phyloP scores from a whole-genome alignment of 2,888 invertebrate species.

The Pyrochroa serraticornis region DNA sequence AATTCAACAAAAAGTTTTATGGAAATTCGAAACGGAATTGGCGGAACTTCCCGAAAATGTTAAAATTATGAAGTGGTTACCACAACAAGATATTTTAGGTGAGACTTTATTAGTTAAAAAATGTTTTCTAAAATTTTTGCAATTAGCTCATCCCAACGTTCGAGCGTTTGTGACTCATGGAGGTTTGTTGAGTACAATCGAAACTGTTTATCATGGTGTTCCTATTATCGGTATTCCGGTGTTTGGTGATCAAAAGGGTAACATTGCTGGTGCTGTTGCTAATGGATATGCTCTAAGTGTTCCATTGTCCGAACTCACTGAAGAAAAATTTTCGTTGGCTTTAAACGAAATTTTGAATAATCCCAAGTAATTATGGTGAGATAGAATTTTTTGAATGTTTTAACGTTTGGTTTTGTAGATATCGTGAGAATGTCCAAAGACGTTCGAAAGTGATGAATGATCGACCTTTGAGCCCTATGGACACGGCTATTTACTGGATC shows the following conservation, averaged over 20 bases:
- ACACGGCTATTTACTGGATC: constrained; percentile 40
- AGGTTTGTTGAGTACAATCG: constrained; percentile 58
- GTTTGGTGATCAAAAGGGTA: constrained; percentile 60
- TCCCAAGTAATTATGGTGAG: constrained; percentile 38
- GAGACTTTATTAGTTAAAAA: constrained; percentile 3
- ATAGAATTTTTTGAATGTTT: neutral
- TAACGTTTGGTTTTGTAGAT: constrained; percentile 27
- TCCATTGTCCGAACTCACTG: constrained; percentile 49
- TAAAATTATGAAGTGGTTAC: constrained; percentile 54
- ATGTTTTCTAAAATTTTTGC: too few species aligned
- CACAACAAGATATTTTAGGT: constrained; percentile 32
- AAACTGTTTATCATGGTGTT: constrained; percentile 58
- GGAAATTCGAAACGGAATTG: constrained; percentile 61
- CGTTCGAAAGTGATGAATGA: constrained; percentile 40
- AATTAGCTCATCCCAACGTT: constrained; percentile 56
- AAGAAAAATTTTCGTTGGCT: constrained; percentile 43
- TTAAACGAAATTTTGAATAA: constrained; percentile 45
- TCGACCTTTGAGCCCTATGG: constrained; percentile 37
- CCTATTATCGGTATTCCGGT: constrained; percentile 61
- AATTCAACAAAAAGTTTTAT: constrained; percentile 61
- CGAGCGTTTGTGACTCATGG: constrained; percentile 59
- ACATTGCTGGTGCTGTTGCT: constrained; percentile 56
- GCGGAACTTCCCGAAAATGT: constrained; percentile 55
- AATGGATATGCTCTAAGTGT: constrained; percentile 56
- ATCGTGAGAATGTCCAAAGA: constrained; percentile 31